Percentiles rank a stretch among this genome's conserved stretches.
These are phyloP conservation scores for Dipodomys merriami DNA, from an alignment of 2,113 vertebrate species.

Conservation along the genomic window DNA sequence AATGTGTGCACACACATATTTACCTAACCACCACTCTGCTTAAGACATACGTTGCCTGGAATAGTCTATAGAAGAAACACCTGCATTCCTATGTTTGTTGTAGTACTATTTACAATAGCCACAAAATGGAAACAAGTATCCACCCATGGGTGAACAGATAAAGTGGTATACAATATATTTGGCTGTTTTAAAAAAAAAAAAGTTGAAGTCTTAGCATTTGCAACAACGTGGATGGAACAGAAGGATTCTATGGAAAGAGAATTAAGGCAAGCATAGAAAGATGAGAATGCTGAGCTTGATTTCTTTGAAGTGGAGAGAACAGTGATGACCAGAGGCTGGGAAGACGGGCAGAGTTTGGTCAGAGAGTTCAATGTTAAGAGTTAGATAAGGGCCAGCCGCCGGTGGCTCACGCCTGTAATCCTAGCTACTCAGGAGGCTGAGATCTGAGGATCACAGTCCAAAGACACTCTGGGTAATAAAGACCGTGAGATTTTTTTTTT, in stretches of 20 bases:
- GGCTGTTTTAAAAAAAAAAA: not conserved
- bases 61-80: not conserved
- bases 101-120: not conserved
- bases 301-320: not conserved
- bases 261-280: not conserved
- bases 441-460: too few relatives aligned
- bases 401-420: too few relatives aligned
- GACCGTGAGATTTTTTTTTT: too few relatives aligned
- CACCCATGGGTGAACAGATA: not conserved
- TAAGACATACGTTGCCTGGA: not conserved
- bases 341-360: not conserved
- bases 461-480: too few relatives aligned
- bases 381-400: not conserved
- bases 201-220: not conserved
- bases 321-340: not conserved
- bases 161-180: not conserved
- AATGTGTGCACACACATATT: fast-evolving
- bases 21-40: not conserved
- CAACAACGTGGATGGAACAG: not conserved
- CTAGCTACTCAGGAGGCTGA: too few relatives aligned
- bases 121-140: not conserved
- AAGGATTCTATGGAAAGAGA: not conserved
- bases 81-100: not conserved
- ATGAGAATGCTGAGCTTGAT: not conserved
- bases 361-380: not conserved